A percentile compares a stretch with the other conserved stretches of the same genome.
These are phyloP conservation scores for Isurus oxyrinchus DNA, from an alignment of 2,113 vertebrate genomes.

Conservation along the genomic window DNA sequence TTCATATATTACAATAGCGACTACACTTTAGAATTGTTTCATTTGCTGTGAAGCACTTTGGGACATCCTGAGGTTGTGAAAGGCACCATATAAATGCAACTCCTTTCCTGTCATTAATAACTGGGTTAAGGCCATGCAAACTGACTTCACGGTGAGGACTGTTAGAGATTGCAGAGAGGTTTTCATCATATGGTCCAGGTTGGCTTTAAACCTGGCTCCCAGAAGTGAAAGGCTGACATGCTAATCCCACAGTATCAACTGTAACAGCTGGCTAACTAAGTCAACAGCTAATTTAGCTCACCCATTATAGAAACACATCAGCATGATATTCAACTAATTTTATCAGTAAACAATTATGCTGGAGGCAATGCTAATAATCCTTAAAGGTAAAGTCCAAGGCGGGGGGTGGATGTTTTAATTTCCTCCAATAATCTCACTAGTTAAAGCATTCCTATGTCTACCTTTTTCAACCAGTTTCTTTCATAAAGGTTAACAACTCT, in stretches of 20 bases:
- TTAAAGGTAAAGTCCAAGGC: neutral
- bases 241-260: neutral
- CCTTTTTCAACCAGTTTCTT: neutral
- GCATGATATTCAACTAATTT: neutral
- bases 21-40: neutral
- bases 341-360: neutral
- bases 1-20: too few relatives aligned
- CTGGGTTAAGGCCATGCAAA: neutral
- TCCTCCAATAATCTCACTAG: neutral
- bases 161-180: neutral
- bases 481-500: neutral
- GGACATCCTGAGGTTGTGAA: neutral
- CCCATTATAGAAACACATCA: neutral
- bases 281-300: neutral
- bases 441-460: neutral
- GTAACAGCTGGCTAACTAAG: neutral
- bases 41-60: neutral
- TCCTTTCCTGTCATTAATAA: neutral
- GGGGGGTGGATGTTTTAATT: neutral
- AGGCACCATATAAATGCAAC: neutral
- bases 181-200: neutral
- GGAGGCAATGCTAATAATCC: neutral
- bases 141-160: neutral
- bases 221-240: neutral
- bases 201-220: neutral